Evolutionary conservation across 2,113 vertebrate genomes (phyloP).

Genomic region (Microtus ochrogaster): DNA sequence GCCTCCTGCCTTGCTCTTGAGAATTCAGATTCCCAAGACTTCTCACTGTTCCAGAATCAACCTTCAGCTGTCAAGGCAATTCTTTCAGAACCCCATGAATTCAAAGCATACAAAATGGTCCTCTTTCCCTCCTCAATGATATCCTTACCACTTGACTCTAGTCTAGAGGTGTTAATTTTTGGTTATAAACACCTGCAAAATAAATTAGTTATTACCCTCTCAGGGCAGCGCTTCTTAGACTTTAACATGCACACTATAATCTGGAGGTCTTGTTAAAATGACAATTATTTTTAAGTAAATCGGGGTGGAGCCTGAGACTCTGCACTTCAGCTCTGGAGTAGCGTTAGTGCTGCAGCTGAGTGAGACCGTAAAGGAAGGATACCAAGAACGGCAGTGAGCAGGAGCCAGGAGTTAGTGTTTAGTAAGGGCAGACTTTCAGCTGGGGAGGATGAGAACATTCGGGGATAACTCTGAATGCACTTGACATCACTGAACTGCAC

Average conservation of each 20-base stretch:
- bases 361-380: background rate
- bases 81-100: constrained; percentile 13
- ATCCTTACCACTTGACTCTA: constrained; percentile 30
- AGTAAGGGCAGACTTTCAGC: background rate
- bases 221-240: background rate
- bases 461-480: background rate
- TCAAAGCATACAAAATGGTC: constrained; percentile 5
- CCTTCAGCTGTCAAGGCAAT: background rate
- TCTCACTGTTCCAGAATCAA: background rate
- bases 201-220: constrained; percentile 23
- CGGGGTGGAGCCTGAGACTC: background rate
- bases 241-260: background rate
- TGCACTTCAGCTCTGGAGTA: constrained; percentile 9
- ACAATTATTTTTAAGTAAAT: constrained; percentile 5
- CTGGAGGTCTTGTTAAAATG: constrained; percentile 41
- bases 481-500: background rate
- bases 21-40: background rate
- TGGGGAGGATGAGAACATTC: constrained; percentile 20
- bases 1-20: background rate
- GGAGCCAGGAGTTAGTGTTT: background rate
- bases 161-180: constrained; percentile 26
- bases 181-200: constrained; percentile 24
- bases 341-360: background rate
- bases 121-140: background rate
- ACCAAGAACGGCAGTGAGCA: background rate